phyloP scores from a whole-genome alignment of 2,888 invertebrate genomes.

The Biston betularia region DNA sequence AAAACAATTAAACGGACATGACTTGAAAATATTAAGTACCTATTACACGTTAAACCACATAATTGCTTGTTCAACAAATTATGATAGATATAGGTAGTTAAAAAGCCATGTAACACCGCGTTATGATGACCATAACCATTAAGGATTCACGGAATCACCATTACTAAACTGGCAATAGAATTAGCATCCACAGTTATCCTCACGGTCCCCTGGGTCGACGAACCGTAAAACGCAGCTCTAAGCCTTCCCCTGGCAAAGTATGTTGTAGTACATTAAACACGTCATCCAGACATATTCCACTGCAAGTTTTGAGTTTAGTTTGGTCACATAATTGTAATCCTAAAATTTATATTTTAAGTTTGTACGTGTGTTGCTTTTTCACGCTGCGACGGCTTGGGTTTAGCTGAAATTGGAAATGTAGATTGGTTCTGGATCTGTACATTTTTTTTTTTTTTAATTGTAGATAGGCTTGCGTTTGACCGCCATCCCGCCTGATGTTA shows the following conservation, averaged over 20 bases:
- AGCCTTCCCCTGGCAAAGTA: background rate
- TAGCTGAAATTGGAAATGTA: too few relatives aligned
- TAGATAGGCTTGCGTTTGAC: too few relatives aligned
- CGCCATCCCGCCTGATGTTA: too few relatives aligned
- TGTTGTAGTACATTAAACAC: too few relatives aligned
- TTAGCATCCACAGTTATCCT: constrained; percentile 22
- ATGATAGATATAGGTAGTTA: constrained; percentile 13
- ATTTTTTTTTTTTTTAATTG: too few relatives aligned
- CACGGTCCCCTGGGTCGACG: constrained; percentile 14
- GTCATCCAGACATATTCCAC: too few relatives aligned
- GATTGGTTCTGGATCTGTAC: too few relatives aligned
- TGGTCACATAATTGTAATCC: too few relatives aligned
- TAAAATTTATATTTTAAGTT: too few relatives aligned
- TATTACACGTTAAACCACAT: background rate
- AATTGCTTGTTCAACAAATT: constrained; percentile 10
- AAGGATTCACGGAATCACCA: constrained; percentile 29
- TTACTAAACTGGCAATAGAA: constrained; percentile 28
- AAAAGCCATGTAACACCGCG: constrained; percentile 22
- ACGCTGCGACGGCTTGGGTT: too few relatives aligned
- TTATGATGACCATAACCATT: constrained; percentile 29
- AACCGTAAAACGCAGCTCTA: constrained; percentile 5
- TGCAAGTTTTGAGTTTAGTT: too few relatives aligned
- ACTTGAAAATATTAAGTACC: background rate
- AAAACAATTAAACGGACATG: background rate
- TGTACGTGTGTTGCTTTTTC: too few relatives aligned